Evolutionary conservation across 2,797 vertebrate species (phyloP).

Genomic region (Acrossocheilus wenchowensis): DNA sequence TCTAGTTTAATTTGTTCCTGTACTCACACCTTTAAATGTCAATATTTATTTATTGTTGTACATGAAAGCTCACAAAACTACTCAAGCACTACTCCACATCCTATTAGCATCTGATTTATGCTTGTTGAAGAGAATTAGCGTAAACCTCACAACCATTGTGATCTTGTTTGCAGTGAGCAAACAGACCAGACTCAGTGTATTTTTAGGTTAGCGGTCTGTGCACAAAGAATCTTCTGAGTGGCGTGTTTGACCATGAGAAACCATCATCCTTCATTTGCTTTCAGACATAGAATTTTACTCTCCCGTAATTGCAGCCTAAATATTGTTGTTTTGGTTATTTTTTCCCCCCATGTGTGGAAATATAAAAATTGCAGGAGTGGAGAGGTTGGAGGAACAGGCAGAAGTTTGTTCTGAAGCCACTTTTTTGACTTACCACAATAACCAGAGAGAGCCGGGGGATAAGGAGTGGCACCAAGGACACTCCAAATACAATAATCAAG

Average conservation of each 20-base stretch:
- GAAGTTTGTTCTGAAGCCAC: slow-evolving; percentile 55
- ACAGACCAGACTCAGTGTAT: slow-evolving; percentile 72
- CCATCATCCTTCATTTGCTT: slow-evolving; percentile 51
- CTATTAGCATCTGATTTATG: slow-evolving; percentile 30
- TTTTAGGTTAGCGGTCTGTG: slow-evolving; percentile 47
- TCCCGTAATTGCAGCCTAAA: slow-evolving; percentile 54
- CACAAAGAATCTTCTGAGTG: slow-evolving; percentile 45
- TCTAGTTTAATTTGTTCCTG: neutral
- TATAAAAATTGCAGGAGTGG: slow-evolving; percentile 54
- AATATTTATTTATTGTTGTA: slow-evolving; percentile 13
- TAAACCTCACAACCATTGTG: slow-evolving; percentile 45
- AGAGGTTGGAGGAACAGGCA: slow-evolving; percentile 47
- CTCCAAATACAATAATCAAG: slow-evolving; percentile 60
- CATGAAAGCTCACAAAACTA: slow-evolving; percentile 24
- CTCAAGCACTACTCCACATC: slow-evolving; percentile 15
- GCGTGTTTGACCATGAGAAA: slow-evolving; percentile 37
- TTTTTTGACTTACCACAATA: slow-evolving; percentile 51
- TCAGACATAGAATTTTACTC: slow-evolving; percentile 57
- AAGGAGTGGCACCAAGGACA: slow-evolving; percentile 46
- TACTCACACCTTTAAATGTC: neutral
- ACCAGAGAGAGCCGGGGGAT: slow-evolving; percentile 52
- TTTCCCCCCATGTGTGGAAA: slow-evolving; percentile 55
- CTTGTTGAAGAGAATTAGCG: slow-evolving; percentile 10
- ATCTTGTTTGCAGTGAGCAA: slow-evolving; percentile 57
- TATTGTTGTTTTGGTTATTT: slow-evolving; percentile 33